Evolutionary conservation across 2,797 vertebrate genomes (phyloP).

Genomic region (Scomberomorus guttatus): DNA sequence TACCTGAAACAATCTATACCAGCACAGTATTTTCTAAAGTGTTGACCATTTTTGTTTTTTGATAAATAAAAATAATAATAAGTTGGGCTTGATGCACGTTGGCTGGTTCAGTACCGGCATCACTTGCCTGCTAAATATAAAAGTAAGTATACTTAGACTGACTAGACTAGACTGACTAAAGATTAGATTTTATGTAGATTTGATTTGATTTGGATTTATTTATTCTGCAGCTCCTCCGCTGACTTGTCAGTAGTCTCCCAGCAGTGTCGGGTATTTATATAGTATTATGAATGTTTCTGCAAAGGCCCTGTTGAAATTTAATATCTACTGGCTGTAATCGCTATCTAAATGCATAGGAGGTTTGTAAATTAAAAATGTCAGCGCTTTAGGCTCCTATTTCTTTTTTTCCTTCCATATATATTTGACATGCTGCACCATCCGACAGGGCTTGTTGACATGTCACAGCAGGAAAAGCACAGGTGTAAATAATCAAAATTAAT

Average conservation of each 20-base stretch:
- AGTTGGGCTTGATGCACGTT: neutral
- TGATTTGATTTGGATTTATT: constrained; percentile 1
- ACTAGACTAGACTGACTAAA: neutral
- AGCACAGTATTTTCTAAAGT: constrained; percentile 14
- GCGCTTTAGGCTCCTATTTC: constrained; percentile 6
- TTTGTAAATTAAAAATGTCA: constrained; percentile 18
- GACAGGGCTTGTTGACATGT: no score
- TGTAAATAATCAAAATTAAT: no score
- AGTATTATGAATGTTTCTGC: neutral
- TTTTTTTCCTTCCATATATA: neutral
- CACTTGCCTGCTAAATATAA: constrained; percentile 5
- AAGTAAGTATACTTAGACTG: constrained; percentile 3
- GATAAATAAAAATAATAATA: neutral
- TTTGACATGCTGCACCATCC: neutral
- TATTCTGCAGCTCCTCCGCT: neutral
- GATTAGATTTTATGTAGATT: constrained; percentile 6
- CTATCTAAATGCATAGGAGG: neutral
- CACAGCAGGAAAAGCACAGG: no score
- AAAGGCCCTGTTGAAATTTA: constrained; percentile 16
- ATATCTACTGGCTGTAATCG: constrained; percentile 6
- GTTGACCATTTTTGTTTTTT: neutral
- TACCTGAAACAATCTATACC: constrained; percentile 8
- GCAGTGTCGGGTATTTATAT: constrained; percentile 1
- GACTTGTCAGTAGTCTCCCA: constrained; percentile 8
- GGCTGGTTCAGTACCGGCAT: neutral